phyloP scores from a whole-genome alignment of 2,888 invertebrate genomes.

The Sylvicola cinctus region DNA sequence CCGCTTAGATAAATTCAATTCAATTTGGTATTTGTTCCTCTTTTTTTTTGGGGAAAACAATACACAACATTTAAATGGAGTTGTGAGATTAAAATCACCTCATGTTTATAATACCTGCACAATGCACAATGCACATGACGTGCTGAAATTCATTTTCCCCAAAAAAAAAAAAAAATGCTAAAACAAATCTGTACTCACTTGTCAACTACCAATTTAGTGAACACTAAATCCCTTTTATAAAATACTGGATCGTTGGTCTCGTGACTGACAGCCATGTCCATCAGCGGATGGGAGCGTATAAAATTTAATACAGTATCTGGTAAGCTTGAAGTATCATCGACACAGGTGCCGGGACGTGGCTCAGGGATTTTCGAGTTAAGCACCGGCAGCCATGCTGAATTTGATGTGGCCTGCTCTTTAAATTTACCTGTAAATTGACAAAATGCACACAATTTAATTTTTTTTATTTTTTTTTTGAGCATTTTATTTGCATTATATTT shows the following conservation, averaged over 20 bases:
- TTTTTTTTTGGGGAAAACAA: no score
- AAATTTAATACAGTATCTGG: conserved; percentile 90
- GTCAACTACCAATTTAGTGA: conserved; percentile 81
- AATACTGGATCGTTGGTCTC: conserved; percentile 85
- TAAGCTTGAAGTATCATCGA: conserved; percentile 76
- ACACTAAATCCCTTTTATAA: conserved; percentile 77
- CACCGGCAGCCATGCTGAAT: conserved; percentile 89
- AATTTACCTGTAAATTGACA: conserved; percentile 37
- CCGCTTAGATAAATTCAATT: no score
- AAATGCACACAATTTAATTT: no score
- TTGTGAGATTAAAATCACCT: no score
- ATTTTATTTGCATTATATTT: no score
- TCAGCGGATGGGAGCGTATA: conserved; percentile 88
- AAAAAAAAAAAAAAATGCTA: no score
- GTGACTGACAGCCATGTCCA: conserved; percentile 92
- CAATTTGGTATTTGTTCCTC: no score
- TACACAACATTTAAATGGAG: no score
- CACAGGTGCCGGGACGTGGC: conserved; percentile 84
- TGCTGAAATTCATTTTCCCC: no score
- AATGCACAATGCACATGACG: no score
- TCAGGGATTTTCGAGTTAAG: conserved; percentile 78
- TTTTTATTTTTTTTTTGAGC: no score
- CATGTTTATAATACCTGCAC: no score
- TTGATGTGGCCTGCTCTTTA: conserved; percentile 86
- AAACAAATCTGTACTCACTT: conserved; percentile 25